These are phyloP conservation scores for Ophioninae sp. DNA, from an alignment of 2,888 invertebrate genomes.

Conservation along the genomic window DNA sequence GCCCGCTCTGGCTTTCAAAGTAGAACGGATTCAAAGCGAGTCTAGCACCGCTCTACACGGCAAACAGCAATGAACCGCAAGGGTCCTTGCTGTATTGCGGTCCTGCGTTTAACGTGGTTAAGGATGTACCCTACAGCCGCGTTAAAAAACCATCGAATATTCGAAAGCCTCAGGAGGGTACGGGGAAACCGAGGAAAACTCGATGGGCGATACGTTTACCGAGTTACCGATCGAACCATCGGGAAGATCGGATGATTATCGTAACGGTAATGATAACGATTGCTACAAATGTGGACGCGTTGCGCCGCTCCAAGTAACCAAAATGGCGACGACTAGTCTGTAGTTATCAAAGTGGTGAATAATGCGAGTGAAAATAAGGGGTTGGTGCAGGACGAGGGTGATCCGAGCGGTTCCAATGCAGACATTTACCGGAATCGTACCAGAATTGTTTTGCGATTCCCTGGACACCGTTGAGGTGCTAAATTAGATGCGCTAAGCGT, in stretches of 20 bases:
- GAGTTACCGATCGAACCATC: too few species aligned
- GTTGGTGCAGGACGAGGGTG: background rate
- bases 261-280: too few species aligned
- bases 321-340: too few species aligned
- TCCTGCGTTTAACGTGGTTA: constrained; percentile 34
- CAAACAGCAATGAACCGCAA: constrained; percentile 41
- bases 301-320: too few species aligned
- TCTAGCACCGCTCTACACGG: constrained; percentile 32
- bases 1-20: constrained; percentile 42
- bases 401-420: background rate
- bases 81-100: constrained; percentile 30
- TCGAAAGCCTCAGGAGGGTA: too few species aligned
- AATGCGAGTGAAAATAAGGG: background rate
- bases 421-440: background rate
- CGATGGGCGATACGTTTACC: too few species aligned
- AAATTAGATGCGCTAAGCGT: background rate
- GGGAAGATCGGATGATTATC: too few species aligned
- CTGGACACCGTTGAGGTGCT: background rate
- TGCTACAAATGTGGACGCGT: too few species aligned
- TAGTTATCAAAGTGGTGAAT: background rate
- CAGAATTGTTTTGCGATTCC: background rate
- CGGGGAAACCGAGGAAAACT: too few species aligned
- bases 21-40: constrained; percentile 39
- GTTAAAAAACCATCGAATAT: background rate
- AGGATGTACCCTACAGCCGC: constrained; percentile 9